Evolutionary conservation across 2,888 invertebrate genomes (phyloP).

Genomic region (Unio pictorum): DNA sequence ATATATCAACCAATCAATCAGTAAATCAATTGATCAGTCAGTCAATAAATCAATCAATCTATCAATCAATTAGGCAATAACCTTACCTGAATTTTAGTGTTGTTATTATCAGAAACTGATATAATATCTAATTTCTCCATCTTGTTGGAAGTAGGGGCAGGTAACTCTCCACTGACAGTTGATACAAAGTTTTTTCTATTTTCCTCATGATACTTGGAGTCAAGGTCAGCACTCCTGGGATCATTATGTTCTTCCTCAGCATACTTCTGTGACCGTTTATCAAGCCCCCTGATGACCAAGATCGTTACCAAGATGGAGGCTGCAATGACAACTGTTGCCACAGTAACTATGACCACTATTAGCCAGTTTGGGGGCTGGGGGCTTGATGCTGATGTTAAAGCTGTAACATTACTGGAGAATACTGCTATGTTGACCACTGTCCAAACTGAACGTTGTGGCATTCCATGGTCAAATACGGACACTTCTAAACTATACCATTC

Average conservation of each 20-base stretch:
- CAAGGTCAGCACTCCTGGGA: constrained; percentile 10
- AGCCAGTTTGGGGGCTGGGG: constrained; percentile 42
- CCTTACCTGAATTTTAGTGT: no score
- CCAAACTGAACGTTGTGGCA: constrained; percentile 29
- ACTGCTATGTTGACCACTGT: constrained; percentile 40
- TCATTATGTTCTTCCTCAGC: constrained; percentile 16
- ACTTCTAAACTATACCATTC: constrained; percentile 44
- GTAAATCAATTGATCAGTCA: no score
- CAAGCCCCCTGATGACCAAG: constrained; percentile 48
- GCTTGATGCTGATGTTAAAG: constrained; percentile 13
- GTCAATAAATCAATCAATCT: no score
- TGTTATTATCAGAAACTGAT: no score
- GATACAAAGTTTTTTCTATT: no score
- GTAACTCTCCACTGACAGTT: no score
- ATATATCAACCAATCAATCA: no score
- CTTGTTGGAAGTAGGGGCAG: no score
- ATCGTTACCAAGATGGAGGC: constrained; percentile 54
- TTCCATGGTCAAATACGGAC: constrained; percentile 49
- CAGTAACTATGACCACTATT: constrained; percentile 55
- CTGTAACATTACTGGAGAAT: constrained; percentile 37
- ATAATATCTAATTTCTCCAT: no score
- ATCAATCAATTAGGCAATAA: no score
- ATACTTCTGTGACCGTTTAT: constrained; percentile 41
- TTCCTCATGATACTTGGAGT: constrained; percentile 3
- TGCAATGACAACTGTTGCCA: constrained; percentile 53